Percentiles rank a stretch among this genome's conserved stretches.
Evolutionary conservation across 2,888 invertebrate species (phyloP).

Genomic region (Ichneumon xanthorius): DNA sequence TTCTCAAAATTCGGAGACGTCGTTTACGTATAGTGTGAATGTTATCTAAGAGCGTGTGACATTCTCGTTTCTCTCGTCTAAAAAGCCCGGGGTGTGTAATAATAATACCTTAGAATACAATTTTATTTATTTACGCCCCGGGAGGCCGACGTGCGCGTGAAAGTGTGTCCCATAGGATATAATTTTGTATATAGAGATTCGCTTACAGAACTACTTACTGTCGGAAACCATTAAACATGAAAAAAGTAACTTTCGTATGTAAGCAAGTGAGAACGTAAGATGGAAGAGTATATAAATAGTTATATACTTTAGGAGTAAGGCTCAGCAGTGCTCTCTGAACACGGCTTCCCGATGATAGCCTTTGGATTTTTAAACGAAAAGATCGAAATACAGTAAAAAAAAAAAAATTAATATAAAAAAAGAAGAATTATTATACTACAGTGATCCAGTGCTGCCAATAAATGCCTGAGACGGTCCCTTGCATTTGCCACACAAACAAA

Average conservation of each 20-base stretch:
- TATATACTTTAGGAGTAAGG: conserved; percentile 66
- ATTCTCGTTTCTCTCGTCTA: conserved; percentile 66
- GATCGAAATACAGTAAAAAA: conserved; percentile 48
- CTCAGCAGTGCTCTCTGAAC: conserved; percentile 77
- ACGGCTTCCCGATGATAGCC: conserved; percentile 69
- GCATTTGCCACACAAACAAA: conserved; percentile 75
- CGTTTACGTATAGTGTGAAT: conserved; percentile 28
- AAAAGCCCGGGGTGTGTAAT: conserved; percentile 76
- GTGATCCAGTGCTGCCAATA: conserved; percentile 84
- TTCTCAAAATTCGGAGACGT: conserved; percentile 64
- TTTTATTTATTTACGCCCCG: conserved; percentile 82
- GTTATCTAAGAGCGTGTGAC: conserved; percentile 41
- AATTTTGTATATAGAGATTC: conserved; percentile 70
- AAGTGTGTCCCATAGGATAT: conserved; percentile 75
- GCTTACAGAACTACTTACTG: conserved; percentile 71
- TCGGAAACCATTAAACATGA: conserved; percentile 70
- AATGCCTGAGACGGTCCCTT: conserved; percentile 82
- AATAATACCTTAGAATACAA: conserved; percentile 77
- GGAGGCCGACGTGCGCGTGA: conserved; percentile 74
- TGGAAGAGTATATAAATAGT: conserved; percentile 53
- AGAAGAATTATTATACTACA: conserved; percentile 73
- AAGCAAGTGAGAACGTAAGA: conserved; percentile 64
- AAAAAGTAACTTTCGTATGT: conserved; percentile 61
- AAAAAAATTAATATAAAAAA: conserved; percentile 59
- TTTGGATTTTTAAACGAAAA: conserved; percentile 69